Evolutionary conservation across 2,888 invertebrate genomes (phyloP).

Genomic region (Iselma pallidipennis): DNA sequence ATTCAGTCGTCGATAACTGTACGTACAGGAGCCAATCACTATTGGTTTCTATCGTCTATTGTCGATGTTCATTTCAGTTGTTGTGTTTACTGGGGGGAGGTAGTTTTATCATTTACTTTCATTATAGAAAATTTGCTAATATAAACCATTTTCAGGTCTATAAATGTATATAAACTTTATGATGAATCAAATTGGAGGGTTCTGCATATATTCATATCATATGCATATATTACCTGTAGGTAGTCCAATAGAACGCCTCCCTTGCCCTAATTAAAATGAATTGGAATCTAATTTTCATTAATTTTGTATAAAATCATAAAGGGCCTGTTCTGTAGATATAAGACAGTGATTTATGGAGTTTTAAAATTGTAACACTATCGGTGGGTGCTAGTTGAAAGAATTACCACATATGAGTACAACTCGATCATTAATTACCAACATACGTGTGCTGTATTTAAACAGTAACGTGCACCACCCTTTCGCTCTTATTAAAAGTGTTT

Average conservation of each 20-base stretch:
- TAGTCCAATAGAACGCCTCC: background rate
- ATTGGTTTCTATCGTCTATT: conserved; percentile 46
- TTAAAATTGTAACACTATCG: background rate
- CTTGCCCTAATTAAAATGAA: background rate
- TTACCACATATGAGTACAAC: background rate
- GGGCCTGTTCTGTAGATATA: background rate
- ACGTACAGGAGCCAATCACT: conserved; percentile 48
- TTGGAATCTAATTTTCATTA: background rate
- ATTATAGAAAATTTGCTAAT: conserved; percentile 9
- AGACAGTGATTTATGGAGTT: background rate
- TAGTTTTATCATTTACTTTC: conserved; percentile 19
- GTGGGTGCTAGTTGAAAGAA: conserved; percentile 8
- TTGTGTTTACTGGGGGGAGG: conserved; percentile 33
- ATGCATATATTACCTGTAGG: background rate
- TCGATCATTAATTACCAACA: background rate
- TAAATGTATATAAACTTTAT: background rate
- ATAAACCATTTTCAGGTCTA: background rate
- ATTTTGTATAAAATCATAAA: background rate
- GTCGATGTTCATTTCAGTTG: conserved; percentile 37
- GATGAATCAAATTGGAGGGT: background rate
- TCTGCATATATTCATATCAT: background rate
- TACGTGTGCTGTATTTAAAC: background rate
- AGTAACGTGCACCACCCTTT: background rate
- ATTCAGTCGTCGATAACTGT: conserved; percentile 50
- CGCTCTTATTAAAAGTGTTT: background rate